Evolutionary conservation across 2,888 invertebrate species (phyloP).

Genomic region (Lypha dubia): DNA sequence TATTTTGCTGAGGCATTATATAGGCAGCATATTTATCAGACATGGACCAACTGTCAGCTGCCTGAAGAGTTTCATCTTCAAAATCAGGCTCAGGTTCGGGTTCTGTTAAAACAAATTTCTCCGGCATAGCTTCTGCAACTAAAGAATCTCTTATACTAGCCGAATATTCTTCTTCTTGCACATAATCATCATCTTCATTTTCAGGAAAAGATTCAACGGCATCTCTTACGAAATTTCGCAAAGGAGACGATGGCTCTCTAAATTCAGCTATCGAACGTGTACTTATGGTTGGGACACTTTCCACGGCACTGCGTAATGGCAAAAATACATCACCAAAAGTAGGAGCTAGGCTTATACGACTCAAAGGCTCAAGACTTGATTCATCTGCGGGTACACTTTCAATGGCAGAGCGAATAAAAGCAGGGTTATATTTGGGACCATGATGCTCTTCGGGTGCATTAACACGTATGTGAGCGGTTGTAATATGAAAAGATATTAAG

Average conservation of each 20-base stretch:
- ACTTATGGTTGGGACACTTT: conserved; percentile 86
- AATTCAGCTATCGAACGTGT: conserved; percentile 73
- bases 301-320: conserved; percentile 90
- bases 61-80: conserved; percentile 59
- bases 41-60: conserved; percentile 76
- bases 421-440: conserved; percentile 75
- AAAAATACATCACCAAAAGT: conserved; percentile 82
- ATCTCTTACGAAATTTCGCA: conserved; percentile 80
- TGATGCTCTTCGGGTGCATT: conserved; percentile 78
- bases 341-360: conserved; percentile 77
- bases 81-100: conserved; percentile 37
- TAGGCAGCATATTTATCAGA: conserved; percentile 81
- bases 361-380: conserved; percentile 65
- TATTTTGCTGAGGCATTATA: conserved; percentile 74
- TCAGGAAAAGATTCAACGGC: conserved; percentile 81
- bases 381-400: conserved; percentile 79
- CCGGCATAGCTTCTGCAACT: conserved; percentile 65
- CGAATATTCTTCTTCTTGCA: conserved; percentile 66
- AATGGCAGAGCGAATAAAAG: conserved; percentile 81
- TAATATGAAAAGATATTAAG: conserved; percentile 49
- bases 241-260: conserved; percentile 68
- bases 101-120: conserved; percentile 61
- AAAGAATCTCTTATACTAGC: conserved; percentile 70
- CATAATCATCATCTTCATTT: conserved; percentile 74
- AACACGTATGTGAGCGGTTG: conserved; percentile 78